phyloP scores from a whole-genome alignment of 2,888 invertebrate species.

The Sussaba pulchella region DNA sequence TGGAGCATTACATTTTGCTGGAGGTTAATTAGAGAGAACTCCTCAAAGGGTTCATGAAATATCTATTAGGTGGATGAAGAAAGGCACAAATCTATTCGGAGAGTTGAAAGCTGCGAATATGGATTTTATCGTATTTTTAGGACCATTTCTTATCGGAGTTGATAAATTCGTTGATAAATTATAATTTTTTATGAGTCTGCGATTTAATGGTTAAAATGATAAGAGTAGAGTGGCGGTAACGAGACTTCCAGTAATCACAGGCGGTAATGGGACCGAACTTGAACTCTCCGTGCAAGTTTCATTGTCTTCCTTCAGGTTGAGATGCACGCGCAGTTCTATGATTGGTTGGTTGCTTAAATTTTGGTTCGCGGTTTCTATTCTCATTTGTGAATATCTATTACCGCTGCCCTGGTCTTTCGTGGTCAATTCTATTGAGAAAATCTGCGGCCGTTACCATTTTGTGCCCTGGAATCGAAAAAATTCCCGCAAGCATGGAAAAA shows the following conservation, averaged over 20 bases:
- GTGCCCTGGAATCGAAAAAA: conserved; percentile 34
- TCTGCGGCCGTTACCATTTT: conserved; percentile 24
- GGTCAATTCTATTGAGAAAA: conserved; percentile 52
- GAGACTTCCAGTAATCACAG: conserved; percentile 12
- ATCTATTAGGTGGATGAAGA: too few species aligned
- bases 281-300: conserved; percentile 12
- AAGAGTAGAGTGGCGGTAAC: not conserved
- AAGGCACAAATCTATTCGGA: too few species aligned
- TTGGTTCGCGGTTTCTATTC: conserved; percentile 48
- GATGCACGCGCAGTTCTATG: conserved; percentile 41
- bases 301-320: conserved; percentile 48
- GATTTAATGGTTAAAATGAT: not conserved
- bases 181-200: too few species aligned
- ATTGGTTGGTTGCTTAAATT: conserved; percentile 24
- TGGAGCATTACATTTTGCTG: too few species aligned
- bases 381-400: conserved; percentile 50
- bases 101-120: too few species aligned
- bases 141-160: too few species aligned
- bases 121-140: too few species aligned
- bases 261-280: not conserved
- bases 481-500: conserved; percentile 15
- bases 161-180: too few species aligned
- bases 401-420: conserved; percentile 45
- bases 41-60: too few species aligned
- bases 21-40: too few species aligned